Base-by-base conservation (phyloP, 2,113 vertebrate genomes). In the Trematomus loennbergii region DNA sequence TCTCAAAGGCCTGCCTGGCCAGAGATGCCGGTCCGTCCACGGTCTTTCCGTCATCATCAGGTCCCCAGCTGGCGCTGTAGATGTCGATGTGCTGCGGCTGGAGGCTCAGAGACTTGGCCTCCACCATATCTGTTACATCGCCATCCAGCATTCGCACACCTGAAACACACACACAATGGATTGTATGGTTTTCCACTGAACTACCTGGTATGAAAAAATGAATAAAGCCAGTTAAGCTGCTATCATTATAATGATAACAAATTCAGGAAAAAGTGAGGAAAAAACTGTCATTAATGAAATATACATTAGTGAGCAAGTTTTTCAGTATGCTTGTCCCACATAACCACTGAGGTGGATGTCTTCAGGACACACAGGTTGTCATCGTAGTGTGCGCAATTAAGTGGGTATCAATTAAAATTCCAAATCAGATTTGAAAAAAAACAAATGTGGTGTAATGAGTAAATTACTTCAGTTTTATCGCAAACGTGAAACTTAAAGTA, bases 91-190 rank as follows among this genome's bases (percentile, higher is more conserved):
- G 97, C 78, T 99, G 97, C 1, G 97, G 98, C 60, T 98, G 96
- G 49, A 99, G 96, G 85, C 97, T 98, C 20, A 99, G 94, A 10
- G 98, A 99, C 79, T 97, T 98, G 1, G 98, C 98, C 91, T 99
- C 98, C 45, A 99, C 98, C 98, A 99, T 99, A 89, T 99, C 98
- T 0, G 98, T 99, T 68, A 99, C 98, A 13, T 99, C 98, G 75
- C 98, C 98, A 0, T 99, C 98, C 93, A 99, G 93, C 98, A 99
- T 99, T 9, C 98, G 95, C 43, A 99, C 98, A 66, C 98, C 98
- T 99, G 90, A 46, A 50, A 77, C 17, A 81, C 49, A 84, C 6
- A 48, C 43, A 84, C 33, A n/a, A 49, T 43, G n/a, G 40, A 67
- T 75, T 11, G 49, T 5, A n/a, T 25, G 5, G 3, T 22, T 72